Base-by-base conservation (phyloP, 2,113 vertebrate genomes). In the Xenopus laevis region DNA sequence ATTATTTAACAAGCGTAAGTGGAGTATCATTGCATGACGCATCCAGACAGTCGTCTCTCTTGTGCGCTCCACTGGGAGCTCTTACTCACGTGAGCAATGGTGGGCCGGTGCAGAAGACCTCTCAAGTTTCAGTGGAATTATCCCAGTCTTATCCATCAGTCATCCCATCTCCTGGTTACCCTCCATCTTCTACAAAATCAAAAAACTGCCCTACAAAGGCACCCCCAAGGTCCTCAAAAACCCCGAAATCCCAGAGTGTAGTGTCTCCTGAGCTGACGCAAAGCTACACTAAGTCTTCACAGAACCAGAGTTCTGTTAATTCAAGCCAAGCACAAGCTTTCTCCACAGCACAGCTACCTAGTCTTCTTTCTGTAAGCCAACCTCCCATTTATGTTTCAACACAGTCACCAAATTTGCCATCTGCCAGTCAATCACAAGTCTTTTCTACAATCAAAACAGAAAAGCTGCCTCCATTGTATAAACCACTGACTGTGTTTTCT, bases 251-350 rank as follows among this genome's bases (percentile, higher is more conserved):
- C 85, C 94, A 93, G 80, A 91, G 84, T 74, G 76, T 91, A 83
- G 89, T 90, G 78, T 87, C 91, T 78, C 79, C 89, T 59, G 87
- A 89, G 68, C 96, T 94, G 80, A 94, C 93, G 59, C 94, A 95
- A 81, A 93, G 83, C 78, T 98, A 93, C 88, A 88, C 93, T 78
- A 95, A 95, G 84, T 88, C 92, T 79, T 89, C 87, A 79, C 94
- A 94, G 64, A 97, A 95, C 81, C 93, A 94, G 87, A 96, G 91
- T 82, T 94, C 95, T 45, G 94, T 95, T 78, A 92, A 96, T 84
- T 89, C 95, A 63, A 93, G 93, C 84, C 96, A 98, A 87, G 89
- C 93, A 85, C 93, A 94, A 86, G 88, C 92, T 66, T 97, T 96
- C 83, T 92, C 94, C 73, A 92, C 92, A 79, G 90, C 92, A 61